Percentiles rank a stretch among this genome's conserved stretches.
These are phyloP conservation scores for Butorides virescens DNA, from an alignment of 2,113 vertebrate species.

Conservation along the genomic window DNA sequence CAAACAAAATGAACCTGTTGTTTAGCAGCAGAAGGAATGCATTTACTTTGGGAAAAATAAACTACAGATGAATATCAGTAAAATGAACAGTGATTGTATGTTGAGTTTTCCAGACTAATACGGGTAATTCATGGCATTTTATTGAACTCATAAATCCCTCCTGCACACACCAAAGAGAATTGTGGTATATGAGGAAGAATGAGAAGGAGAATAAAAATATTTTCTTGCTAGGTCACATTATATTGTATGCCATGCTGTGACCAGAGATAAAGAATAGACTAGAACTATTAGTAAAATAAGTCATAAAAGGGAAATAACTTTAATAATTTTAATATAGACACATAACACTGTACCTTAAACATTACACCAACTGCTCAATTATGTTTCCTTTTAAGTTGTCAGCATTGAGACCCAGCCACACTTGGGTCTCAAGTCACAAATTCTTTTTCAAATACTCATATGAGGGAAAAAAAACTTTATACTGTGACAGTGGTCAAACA, in stretches of 20 bases:
- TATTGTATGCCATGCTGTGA: background rate
- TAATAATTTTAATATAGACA: background rate
- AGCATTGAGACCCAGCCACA: accelerated
- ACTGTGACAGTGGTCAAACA: background rate
- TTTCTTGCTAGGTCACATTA: background rate
- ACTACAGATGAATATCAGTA: background rate
- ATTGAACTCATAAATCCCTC: background rate
- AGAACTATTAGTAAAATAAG: background rate
- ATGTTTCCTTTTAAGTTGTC: background rate
- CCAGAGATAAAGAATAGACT: background rate
- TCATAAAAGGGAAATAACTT: background rate
- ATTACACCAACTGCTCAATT: background rate
- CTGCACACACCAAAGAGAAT: background rate
- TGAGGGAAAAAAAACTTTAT: background rate
- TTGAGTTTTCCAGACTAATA: background rate
- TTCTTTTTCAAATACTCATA: background rate
- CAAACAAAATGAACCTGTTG: background rate
- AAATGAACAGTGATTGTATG: background rate
- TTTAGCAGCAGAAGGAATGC: background rate
- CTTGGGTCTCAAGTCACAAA: background rate
- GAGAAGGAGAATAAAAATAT: background rate
- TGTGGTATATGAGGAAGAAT: background rate
- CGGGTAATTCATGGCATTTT: background rate
- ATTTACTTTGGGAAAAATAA: background rate
- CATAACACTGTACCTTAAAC: background rate